Conservation (phyloP, 2,113 vertebrate genomes). For the Melospiza georgiana region DNA sequence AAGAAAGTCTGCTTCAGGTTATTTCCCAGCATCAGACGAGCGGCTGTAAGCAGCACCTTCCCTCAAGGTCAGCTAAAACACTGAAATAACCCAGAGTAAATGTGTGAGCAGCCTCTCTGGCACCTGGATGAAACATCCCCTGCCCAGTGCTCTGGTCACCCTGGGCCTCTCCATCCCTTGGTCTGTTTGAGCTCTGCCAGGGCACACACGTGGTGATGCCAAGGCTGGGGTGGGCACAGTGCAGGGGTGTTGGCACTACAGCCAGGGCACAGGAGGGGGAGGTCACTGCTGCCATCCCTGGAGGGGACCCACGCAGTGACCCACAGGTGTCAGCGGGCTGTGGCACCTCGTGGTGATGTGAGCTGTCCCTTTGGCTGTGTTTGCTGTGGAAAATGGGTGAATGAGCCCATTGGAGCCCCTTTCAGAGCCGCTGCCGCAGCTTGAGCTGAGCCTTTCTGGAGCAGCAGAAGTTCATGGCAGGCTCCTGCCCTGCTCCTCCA, state of each 20-base stretch:
- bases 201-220: neutral
- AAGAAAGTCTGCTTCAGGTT: neutral
- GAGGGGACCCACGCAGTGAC: neutral
- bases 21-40: neutral
- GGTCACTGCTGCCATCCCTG: neutral
- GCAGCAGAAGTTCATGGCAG: neutral
- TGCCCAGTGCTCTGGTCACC: neutral
- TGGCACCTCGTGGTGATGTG: fast-evolving
- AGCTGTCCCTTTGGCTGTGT: neutral
- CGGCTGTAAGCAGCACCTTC: neutral
- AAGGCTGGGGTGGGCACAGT: neutral
- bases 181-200: neutral
- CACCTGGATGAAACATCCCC: neutral
- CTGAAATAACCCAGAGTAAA: neutral
- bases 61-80: neutral
- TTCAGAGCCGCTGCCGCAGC: neutral
- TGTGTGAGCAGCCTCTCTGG: neutral
- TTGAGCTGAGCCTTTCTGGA: fast-evolving
- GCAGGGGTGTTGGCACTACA: neutral
- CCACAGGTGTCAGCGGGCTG: neutral
- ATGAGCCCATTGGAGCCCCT: fast-evolving
- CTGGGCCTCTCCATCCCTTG: neutral
- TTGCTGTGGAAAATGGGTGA: neutral
- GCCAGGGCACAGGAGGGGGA: neutral
- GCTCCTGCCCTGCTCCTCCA: neutral